These are phyloP conservation scores for Vireo griseus DNA, from an alignment of 2,797 vertebrate genomes.

Conservation along the genomic window DNA sequence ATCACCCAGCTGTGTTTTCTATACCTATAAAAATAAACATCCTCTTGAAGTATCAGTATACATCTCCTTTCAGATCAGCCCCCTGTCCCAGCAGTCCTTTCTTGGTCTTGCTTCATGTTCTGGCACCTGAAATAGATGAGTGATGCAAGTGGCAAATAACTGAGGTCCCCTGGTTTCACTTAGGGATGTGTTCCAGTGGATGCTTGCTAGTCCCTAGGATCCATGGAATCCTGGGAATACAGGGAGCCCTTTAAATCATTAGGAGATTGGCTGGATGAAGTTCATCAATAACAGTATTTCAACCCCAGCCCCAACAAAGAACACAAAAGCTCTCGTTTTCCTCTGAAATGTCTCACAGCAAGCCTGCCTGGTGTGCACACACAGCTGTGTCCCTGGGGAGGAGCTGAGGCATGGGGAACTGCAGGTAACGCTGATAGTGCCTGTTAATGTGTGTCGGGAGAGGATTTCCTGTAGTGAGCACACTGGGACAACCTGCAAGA, in stretches of 20 bases:
- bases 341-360: not conserved
- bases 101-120: not conserved
- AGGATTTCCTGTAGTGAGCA: not conserved
- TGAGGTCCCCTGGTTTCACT: not conserved
- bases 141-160: not conserved
- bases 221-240: not conserved
- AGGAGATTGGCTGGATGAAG: not conserved
- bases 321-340: not conserved
- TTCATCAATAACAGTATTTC: not conserved
- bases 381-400: not conserved
- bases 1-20: not conserved
- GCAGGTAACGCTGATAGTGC: rapidly evolving
- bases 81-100: not conserved
- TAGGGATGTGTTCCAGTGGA: not conserved
- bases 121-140: not conserved
- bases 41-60: not conserved
- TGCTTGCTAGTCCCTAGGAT: not conserved
- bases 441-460: not conserved
- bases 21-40: not conserved
- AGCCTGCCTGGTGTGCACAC: not conserved
- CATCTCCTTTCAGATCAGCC: not conserved
- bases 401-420: not conserved
- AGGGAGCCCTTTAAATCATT: not conserved
- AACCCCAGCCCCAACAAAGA: not conserved
- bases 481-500: not conserved